Evolutionary conservation across 2,113 vertebrate species (phyloP), one percentile per base, ranked within the genome.

Genomic region (Penelope pileata): DNA sequence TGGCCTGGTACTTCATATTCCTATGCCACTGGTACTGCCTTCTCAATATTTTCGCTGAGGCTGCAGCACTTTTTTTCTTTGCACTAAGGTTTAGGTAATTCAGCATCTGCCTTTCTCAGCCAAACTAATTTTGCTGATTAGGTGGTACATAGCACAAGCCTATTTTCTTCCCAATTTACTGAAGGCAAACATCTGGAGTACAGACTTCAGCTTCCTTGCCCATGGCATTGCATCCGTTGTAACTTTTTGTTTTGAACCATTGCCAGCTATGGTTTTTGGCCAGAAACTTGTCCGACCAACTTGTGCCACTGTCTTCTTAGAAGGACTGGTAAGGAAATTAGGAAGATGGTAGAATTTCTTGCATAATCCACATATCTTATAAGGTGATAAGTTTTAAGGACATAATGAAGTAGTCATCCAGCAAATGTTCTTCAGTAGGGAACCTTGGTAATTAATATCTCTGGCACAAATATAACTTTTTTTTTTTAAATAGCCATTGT

Each of bases 311-410:
- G 29, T 18, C 21, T 66, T 80, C 42, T 60, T 80, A 5, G 10
- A 63, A 63, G 14, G 43, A 18, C 60, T 72, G n/a, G 47, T 82
- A 76, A 43, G 86, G 51, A 47, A 83, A 78, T 27, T 26, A 26
- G 0, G 11, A 74, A 88, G 56, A 56, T 12, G 43, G n/a, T 67
- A 68, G 27, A 34, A 83, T 17, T 66, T 29, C 27, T 53, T 64
- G 40, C 38, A 43, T 62, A 86, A 56, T 56, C 38, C 3, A 34
- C 34, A 38, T 67, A 59, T 75, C 16, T 83, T 78, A 36, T 26
- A 66, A 93, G 88, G 83, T 90, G 36, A 56, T 81, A 83, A 94
- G 63, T 62, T 80, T 50, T 76, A 53, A 94, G 68, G 63, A 45
- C 30, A 27, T 38, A 42, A 62, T 83, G 40, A 75, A 92, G 51